Conservation (phyloP, 2,113 vertebrate genomes). For the Cromileptes altivelis region DNA sequence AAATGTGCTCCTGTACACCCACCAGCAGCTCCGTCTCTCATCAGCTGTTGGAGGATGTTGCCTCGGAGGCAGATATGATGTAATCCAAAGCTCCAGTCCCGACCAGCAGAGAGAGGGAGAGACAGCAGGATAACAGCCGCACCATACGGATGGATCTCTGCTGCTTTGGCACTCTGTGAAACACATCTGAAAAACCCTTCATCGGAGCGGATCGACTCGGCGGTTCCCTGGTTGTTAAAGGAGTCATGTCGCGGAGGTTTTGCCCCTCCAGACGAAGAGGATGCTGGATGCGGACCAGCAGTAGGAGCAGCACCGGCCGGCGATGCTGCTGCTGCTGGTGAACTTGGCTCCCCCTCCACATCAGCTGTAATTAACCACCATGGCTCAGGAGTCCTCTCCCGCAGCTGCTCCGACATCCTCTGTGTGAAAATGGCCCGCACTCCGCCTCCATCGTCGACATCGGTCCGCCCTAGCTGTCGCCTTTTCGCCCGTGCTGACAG, state of each 20-base stretch:
- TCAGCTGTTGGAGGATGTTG: conserved; percentile 78
- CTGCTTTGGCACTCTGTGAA: neutral
- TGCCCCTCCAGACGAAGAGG: conserved; percentile 8
- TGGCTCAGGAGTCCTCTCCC: conserved; percentile 36
- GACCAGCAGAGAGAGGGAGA: neutral
- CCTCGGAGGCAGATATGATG: conserved; percentile 85
- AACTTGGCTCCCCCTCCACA: conserved; percentile 12
- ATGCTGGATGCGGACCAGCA: conserved; percentile 45
- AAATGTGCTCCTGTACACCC: conserved; percentile 40
- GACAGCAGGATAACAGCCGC: conserved; percentile 15
- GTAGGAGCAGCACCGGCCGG: conserved; percentile 37
- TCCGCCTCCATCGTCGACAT: conserved; percentile 43
- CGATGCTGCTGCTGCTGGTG: conserved; percentile 63
- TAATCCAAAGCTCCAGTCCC: conserved; percentile 76
- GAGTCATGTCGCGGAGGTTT: conserved; percentile 42
- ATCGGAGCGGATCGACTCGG: neutral
- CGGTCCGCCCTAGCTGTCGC: conserved; percentile 22
- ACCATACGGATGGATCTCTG: conserved; percentile 6
- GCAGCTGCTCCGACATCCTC: conserved; percentile 44
- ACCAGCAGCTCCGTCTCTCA: conserved; percentile 41
- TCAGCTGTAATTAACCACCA: conserved; percentile 43
- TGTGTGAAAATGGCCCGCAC: conserved; percentile 52
- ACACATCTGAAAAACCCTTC: neutral
- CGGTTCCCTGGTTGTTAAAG: neutral
- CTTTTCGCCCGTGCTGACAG: conserved; percentile 37